These are phyloP conservation scores for Anhinga anhinga DNA, from an alignment of 2,113 vertebrate species.

Conservation along the genomic window DNA sequence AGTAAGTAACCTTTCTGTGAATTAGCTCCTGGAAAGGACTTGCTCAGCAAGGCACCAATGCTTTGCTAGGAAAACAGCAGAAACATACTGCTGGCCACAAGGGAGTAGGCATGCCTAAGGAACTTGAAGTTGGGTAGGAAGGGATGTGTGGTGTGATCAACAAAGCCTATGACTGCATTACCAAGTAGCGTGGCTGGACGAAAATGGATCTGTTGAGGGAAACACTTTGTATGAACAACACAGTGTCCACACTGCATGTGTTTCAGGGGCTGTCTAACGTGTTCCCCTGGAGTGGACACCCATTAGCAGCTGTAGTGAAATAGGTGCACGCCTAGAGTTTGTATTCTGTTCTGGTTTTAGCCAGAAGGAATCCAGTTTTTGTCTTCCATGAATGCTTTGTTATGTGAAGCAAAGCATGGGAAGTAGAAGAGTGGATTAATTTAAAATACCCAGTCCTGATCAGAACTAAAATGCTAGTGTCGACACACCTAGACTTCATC, in stretches of 20 bases:
- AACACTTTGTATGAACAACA: neutral
- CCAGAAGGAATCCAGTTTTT: neutral
- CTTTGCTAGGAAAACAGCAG: neutral
- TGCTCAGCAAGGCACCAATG: neutral
- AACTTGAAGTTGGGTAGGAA: neutral
- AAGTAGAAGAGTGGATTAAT: neutral
- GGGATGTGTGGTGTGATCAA: rapidly evolving
- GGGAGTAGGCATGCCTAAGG: neutral
- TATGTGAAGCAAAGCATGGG: neutral
- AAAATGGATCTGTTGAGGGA: neutral
- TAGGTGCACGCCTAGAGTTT: neutral
- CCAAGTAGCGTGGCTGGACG: neutral
- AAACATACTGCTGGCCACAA: neutral
- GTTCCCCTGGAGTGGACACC: neutral
- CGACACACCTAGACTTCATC: neutral
- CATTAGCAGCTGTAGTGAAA: neutral
- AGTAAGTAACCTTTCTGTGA: neutral
- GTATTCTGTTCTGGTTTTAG: neutral
- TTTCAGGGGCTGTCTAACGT: neutral
- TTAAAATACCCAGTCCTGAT: neutral
- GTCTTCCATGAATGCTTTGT: neutral
- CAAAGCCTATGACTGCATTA: neutral
- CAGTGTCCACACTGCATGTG: neutral
- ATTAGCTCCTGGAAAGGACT: neutral
- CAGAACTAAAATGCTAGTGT: neutral